Evolutionary conservation across 2,113 vertebrate genomes (phyloP).

Genomic region (Poicephalus gulielmi): DNA sequence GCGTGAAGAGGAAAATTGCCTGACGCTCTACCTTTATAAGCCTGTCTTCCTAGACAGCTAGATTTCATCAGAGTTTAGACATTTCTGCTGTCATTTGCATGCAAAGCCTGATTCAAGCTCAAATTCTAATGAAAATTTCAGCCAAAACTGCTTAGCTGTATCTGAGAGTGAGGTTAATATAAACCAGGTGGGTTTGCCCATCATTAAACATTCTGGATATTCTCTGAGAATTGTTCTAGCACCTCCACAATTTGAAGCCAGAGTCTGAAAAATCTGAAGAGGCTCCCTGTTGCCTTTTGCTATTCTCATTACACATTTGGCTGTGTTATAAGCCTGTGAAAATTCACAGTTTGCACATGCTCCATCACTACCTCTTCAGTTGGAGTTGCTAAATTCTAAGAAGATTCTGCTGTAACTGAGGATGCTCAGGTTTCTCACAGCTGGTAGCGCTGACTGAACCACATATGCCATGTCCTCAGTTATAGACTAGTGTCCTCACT

Average conservation of each 20-base stretch:
- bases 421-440: conserved; percentile 62
- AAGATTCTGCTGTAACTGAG: conserved; percentile 29
- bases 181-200: not conserved
- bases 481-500: conserved; percentile 14
- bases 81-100: not conserved
- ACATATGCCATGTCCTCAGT: conserved; percentile 48
- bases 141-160: not conserved
- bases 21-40: not conserved
- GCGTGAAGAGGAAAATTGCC: not conserved
- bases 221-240: conserved; percentile 19
- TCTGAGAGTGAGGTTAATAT: not conserved
- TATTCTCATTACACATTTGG: conserved; percentile 37
- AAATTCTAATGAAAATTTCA: not conserved
- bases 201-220: not conserved
- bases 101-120: not conserved
- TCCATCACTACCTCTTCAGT: conserved; percentile 28
- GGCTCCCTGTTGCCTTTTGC: conserved; percentile 35
- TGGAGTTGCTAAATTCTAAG: conserved; percentile 6
- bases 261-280: conserved; percentile 2
- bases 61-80: not conserved
- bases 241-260: not conserved
- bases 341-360: conserved; percentile 65
- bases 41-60: not conserved
- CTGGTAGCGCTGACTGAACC: not conserved
- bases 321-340: conserved; percentile 51